Evolutionary conservation across 1,140 invertebrate genomes (phyloP).

Genomic region (Aphelinus atriplicis): DNA sequence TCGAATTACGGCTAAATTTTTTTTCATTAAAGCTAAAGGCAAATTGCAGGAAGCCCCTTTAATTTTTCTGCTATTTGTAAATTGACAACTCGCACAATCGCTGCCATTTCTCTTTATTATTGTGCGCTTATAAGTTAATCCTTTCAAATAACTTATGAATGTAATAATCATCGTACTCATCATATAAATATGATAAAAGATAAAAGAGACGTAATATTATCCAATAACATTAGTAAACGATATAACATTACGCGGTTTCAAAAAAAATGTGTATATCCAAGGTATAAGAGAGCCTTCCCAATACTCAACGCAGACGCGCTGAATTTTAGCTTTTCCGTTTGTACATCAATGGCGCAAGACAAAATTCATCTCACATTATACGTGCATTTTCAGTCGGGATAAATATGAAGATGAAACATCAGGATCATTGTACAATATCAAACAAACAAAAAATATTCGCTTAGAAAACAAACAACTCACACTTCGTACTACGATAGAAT

Average conservation of each 20-base stretch:
- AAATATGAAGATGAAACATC: too few relatives aligned
- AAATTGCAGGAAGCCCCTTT: slow-evolving; percentile 38
- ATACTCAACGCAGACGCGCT: neutral
- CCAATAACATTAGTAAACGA: slow-evolving; percentile 25
- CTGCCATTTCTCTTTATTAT: neutral
- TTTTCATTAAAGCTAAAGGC: slow-evolving; percentile 37
- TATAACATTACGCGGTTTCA: slow-evolving; percentile 18
- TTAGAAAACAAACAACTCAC: too few relatives aligned
- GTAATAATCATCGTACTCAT: slow-evolving; percentile 23
- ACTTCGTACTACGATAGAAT: too few relatives aligned
- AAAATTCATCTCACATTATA: too few relatives aligned
- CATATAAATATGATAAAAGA: slow-evolving; percentile 12
- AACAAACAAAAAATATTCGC: too few relatives aligned
- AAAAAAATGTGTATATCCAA: slow-evolving; percentile 24
- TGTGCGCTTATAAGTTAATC: slow-evolving; percentile 17
- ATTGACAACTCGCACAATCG: slow-evolving; percentile 15
- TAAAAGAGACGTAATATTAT: neutral
- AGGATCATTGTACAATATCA: too few relatives aligned
- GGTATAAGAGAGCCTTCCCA: slow-evolving; percentile 37
- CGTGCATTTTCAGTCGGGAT: too few relatives aligned
- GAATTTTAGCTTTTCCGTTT: too few relatives aligned
- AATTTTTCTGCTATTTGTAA: slow-evolving; percentile 15
- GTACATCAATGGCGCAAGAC: too few relatives aligned
- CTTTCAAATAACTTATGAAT: slow-evolving; percentile 12
- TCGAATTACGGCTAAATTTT: neutral